phyloP scores from a whole-genome alignment of 2,888 invertebrate genomes.

The Lysandra bellargus region DNA sequence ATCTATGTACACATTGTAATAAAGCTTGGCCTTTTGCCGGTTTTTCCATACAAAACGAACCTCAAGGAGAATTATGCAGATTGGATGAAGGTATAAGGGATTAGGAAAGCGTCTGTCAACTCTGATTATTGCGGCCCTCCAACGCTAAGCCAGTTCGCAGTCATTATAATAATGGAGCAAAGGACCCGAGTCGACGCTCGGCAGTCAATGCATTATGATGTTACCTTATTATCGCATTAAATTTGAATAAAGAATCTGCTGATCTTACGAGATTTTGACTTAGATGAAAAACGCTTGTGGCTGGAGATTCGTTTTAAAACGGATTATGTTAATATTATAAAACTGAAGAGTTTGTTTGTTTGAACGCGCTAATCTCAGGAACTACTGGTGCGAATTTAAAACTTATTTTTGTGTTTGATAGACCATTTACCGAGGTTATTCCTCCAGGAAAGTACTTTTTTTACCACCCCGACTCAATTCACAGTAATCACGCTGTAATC shows the following conservation, averaged over 20 bases:
- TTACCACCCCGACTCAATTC: too few relatives aligned
- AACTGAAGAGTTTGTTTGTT: too few relatives aligned
- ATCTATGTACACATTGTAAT: background rate
- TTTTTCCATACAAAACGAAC: constrained; percentile 41
- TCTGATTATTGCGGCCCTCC: constrained; percentile 36
- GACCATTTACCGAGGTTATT: too few relatives aligned
- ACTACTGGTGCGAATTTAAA: too few relatives aligned
- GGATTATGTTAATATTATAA: background rate
- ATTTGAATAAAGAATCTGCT: constrained; percentile 31
- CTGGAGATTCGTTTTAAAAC: background rate
- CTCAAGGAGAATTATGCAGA: constrained; percentile 41
- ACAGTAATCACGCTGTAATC: too few relatives aligned
- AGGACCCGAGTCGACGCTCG: constrained; percentile 18
- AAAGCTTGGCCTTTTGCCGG: constrained; percentile 37
- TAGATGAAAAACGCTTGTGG: background rate
- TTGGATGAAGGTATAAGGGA: constrained; percentile 40
- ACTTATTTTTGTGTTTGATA: too few relatives aligned
- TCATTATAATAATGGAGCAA: constrained; percentile 35
- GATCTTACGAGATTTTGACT: constrained; percentile 11
- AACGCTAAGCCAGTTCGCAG: constrained; percentile 32
- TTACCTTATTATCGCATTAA: constrained; percentile 30
- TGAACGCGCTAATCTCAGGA: too few relatives aligned
- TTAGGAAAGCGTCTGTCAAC: constrained; percentile 36
- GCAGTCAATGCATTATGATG: constrained; percentile 20
- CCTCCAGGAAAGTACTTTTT: too few relatives aligned